Evolutionary conservation across 2,888 invertebrate species (phyloP).

Genomic region (Clusia tigrina): DNA sequence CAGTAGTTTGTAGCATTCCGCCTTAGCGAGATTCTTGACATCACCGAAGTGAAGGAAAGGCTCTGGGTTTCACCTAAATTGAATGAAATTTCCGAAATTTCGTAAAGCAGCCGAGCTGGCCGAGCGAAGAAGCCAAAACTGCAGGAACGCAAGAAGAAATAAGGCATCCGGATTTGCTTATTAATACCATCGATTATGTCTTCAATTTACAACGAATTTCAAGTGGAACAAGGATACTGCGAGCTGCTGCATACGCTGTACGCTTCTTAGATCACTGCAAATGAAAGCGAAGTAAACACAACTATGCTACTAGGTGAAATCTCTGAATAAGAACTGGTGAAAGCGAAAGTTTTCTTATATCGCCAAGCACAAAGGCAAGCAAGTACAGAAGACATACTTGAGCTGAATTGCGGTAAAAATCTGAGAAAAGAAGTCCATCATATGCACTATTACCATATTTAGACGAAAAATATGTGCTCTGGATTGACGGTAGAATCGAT

Average conservation of each 20-base stretch:
- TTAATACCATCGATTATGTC: too few relatives aligned
- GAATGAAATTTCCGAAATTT: not conserved
- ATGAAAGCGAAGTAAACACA: not conserved
- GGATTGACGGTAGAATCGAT: not conserved
- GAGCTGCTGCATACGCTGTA: too few relatives aligned
- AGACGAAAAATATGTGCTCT: not conserved
- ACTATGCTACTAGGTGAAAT: not conserved
- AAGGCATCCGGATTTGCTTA: too few relatives aligned
- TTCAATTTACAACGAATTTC: too few relatives aligned
- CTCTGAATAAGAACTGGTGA: not conserved
- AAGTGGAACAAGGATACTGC: too few relatives aligned
- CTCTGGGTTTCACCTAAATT: not conserved
- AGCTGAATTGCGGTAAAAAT: not conserved
- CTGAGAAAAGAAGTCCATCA: not conserved
- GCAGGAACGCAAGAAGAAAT: not conserved
- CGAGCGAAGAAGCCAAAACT: not conserved
- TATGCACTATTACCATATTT: not conserved
- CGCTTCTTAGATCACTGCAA: not conserved
- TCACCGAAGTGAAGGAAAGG: conserved; percentile 7
- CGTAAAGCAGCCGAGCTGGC: not conserved
- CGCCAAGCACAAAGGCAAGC: not conserved
- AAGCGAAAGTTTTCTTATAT: not conserved
- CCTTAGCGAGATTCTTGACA: conserved; percentile 35
- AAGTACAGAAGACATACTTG: not conserved
- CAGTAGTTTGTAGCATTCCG: too few relatives aligned